phyloP scores from a whole-genome alignment of 1,140 invertebrate species.

The Drosophila setifemur region DNA sequence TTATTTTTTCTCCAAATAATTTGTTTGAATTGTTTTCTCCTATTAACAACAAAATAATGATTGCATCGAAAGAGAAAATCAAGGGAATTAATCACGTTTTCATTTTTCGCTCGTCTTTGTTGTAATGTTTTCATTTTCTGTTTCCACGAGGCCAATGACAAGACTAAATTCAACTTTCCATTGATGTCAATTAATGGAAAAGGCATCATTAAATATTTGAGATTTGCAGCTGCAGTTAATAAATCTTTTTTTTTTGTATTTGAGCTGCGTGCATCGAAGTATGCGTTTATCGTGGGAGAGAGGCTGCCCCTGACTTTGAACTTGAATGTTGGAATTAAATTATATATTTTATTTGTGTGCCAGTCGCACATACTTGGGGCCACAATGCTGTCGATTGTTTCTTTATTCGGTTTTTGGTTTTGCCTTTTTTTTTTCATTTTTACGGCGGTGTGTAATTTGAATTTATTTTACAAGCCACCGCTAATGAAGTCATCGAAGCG shows the following conservation, averaged over 20 bases:
- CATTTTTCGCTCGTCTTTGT: background rate
- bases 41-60: conserved; percentile 9
- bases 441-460: conserved; percentile 54
- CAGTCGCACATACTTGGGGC: conserved; percentile 7
- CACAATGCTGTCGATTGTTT: conserved; percentile 38
- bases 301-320: conserved; percentile 60
- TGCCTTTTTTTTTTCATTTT: conserved; percentile 19
- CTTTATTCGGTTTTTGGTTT: conserved; percentile 8
- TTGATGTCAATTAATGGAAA: conserved; percentile 5
- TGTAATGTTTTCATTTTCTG: background rate
- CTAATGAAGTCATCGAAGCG: conserved; percentile 52
- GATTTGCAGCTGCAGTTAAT: background rate
- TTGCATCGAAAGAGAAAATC: background rate
- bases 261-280: background rate
- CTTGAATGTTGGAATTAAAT: conserved; percentile 53
- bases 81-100: background rate
- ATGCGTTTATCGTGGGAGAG: conserved; percentile 18
- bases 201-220: conserved; percentile 7
- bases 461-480: conserved; percentile 48
- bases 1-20: too few relatives aligned
- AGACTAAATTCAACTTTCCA: conserved; percentile 3
- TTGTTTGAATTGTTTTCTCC: too few relatives aligned
- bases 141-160: background rate
- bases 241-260: conserved; percentile 7
- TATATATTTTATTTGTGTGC: conserved; percentile 31